Conservation (phyloP, 2,113 vertebrate genomes). For the Nestor notabilis region DNA sequence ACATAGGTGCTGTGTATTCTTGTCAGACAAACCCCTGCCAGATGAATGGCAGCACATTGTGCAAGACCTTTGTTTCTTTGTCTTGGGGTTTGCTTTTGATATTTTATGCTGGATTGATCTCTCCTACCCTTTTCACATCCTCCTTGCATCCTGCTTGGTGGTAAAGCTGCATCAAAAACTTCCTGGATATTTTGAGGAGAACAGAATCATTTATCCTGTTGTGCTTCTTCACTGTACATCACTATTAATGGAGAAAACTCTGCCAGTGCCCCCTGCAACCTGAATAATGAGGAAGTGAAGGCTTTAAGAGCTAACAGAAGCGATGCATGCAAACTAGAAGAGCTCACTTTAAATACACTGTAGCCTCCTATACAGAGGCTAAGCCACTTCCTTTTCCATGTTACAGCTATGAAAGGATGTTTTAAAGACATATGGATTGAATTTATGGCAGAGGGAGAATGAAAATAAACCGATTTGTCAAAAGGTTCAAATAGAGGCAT, state of each 20-base stretch:
- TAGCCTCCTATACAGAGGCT: not conserved
- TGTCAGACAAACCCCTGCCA: not conserved
- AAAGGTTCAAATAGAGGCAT: constrained; percentile 62
- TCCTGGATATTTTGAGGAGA: constrained; percentile 36
- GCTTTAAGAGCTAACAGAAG: constrained; percentile 30
- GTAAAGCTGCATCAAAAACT: constrained; percentile 46
- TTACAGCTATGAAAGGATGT: constrained; percentile 53
- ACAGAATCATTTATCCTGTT: constrained; percentile 22
- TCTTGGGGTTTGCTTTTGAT: constrained; percentile 20
- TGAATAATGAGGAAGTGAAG: constrained; percentile 51
- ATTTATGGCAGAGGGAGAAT: constrained; percentile 55
- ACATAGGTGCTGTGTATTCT: not conserved
- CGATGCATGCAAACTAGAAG: not conserved
- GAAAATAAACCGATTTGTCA: constrained; percentile 70
- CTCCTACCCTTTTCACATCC: not conserved
- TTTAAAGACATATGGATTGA: constrained; percentile 64
- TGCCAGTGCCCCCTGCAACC: constrained; percentile 35
- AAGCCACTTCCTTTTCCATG: constrained; percentile 37
- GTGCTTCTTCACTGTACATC: constrained; percentile 33
- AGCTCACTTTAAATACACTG: not conserved
- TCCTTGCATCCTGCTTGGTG: not conserved
- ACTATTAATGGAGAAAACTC: constrained; percentile 16
- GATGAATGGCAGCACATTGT: not conserved
- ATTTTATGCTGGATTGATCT: not conserved
- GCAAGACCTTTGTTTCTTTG: constrained; percentile 17